These are phyloP conservation scores for Nannospalax galili DNA, from an alignment of 2,113 vertebrate genomes.

Conservation along the genomic window DNA sequence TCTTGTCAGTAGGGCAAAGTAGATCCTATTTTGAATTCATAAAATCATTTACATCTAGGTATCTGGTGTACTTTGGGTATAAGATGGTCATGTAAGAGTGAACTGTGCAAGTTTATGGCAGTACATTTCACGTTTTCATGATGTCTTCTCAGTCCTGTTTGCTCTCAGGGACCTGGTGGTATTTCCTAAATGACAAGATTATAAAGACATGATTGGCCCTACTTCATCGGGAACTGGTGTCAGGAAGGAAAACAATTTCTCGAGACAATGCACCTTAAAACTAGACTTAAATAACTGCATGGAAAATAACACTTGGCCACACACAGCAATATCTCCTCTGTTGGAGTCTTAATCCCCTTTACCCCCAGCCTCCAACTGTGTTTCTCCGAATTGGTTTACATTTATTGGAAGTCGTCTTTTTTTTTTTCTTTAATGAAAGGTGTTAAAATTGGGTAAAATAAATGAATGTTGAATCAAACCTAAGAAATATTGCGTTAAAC, in stretches of 20 bases:
- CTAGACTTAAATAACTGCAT: not conserved
- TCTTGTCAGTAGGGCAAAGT: not conserved
- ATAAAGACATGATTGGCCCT: not conserved
- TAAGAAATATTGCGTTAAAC: not conserved
- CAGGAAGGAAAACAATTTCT: not conserved
- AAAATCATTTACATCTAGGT: not conserved
- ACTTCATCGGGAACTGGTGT: conserved; percentile 12
- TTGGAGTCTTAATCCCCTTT: not conserved
- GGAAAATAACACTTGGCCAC: not conserved
- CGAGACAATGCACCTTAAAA: not conserved
- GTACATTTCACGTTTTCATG: not conserved
- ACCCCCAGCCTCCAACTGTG: too few relatives aligned
- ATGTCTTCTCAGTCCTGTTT: not conserved
- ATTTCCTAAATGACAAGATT: not conserved
- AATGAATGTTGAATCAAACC: not conserved
- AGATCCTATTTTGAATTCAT: not conserved
- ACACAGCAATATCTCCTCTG: not conserved
- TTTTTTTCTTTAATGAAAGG: not conserved
- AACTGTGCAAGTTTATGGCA: too few relatives aligned
- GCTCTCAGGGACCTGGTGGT: not conserved
- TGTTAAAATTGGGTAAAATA: not conserved
- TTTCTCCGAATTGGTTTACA: not conserved
- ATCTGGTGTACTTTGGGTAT: not conserved
- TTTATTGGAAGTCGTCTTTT: not conserved
- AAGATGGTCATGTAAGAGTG: not conserved